phyloP scores from a whole-genome alignment of 2,797 vertebrate species.

The Poliocrania exsul region DNA sequence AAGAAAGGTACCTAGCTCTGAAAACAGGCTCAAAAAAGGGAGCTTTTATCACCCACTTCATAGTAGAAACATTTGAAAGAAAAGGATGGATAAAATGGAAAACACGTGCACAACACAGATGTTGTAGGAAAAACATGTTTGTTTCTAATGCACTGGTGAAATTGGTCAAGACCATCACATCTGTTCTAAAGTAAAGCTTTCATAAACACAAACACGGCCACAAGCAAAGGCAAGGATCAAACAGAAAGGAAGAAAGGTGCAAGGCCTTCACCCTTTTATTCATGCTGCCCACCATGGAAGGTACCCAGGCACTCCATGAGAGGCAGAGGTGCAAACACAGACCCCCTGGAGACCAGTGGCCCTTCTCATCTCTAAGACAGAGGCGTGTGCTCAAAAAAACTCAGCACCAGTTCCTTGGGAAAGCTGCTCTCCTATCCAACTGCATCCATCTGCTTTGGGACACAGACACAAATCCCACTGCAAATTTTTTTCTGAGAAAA shows the following conservation, averaged over 20 bases:
- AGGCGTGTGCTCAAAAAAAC: not conserved
- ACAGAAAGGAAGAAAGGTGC: not conserved
- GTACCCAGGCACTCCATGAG: not conserved
- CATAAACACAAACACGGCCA: not conserved
- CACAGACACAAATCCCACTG: not conserved
- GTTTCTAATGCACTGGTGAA: not conserved
- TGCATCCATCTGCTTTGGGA: conserved; percentile 13
- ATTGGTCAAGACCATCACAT: not conserved
- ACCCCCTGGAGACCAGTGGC: not conserved
- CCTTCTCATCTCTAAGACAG: not conserved
- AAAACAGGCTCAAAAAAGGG: not conserved
- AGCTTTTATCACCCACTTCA: not conserved
- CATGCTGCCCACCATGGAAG: fast-evolving
- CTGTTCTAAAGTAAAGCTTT: not conserved
- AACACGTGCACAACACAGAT: not conserved
- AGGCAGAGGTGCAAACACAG: not conserved
- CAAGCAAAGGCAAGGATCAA: not conserved
- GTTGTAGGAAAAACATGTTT: not conserved
- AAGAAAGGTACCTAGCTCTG: not conserved
- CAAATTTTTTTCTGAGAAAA: not conserved
- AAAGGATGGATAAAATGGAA: not conserved
- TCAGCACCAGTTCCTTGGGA: not conserved
- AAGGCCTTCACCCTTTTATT: not conserved
- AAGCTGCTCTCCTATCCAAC: conserved; percentile 4
- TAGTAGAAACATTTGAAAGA: not conserved